A percentile compares a stretch with the other conserved stretches of the same genome.
Evolutionary conservation across 2,113 vertebrate species (phyloP).

Genomic region (Charina bottae): DNA sequence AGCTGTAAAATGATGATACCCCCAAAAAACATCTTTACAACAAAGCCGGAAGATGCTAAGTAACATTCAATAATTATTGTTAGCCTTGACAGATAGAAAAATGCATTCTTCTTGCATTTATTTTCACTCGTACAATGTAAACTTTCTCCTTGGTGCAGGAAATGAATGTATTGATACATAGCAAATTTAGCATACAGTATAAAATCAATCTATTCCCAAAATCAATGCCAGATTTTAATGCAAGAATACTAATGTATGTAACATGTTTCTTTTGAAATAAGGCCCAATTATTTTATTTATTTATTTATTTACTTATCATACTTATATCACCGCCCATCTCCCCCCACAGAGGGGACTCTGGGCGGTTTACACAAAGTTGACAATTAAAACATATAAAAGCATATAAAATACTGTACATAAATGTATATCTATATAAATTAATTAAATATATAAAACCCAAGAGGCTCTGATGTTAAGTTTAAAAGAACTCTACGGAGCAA

Average conservation of each 20-base stretch:
- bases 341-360: too few relatives aligned
- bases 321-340: too few relatives aligned
- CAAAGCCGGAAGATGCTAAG: conserved; percentile 41
- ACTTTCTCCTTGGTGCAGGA: conserved; percentile 31
- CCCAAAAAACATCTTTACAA: conserved; percentile 43
- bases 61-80: conserved; percentile 21
- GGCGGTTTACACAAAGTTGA: too few relatives aligned
- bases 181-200: background rate
- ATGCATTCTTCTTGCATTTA: conserved; percentile 27
- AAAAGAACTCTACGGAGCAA: too few relatives aligned
- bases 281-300: background rate
- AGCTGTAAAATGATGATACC: conserved; percentile 41
- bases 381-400: too few relatives aligned
- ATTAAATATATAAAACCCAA: too few relatives aligned
- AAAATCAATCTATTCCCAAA: background rate
- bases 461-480: too few relatives aligned
- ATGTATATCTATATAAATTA: too few relatives aligned
- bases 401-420: too few relatives aligned
- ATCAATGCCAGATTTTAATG: background rate
- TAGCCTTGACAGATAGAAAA: background rate
- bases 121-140: conserved; percentile 34
- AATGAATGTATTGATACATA: conserved; percentile 11
- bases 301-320: too few relatives aligned
- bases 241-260: background rate
- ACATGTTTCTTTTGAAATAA: background rate